Evolutionary conservation across 2,888 invertebrate species (phyloP).

Genomic region (Cotesia congregata): DNA sequence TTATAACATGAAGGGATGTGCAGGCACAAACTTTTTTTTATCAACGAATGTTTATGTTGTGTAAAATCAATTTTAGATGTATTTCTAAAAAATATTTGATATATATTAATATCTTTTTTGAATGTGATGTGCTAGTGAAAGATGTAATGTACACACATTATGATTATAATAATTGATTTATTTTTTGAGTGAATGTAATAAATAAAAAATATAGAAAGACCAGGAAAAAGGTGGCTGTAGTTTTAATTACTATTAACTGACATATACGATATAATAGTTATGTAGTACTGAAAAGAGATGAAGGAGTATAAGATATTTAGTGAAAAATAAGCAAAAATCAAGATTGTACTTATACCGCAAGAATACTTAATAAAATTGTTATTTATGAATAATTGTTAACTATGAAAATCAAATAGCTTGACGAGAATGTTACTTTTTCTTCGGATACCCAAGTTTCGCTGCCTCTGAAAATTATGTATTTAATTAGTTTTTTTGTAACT

Average conservation of each 20-base stretch:
- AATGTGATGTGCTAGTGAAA: background rate
- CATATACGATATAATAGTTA: no score
- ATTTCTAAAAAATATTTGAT: background rate
- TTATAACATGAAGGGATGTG: background rate
- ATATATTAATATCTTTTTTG: background rate
- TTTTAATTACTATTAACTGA: no score
- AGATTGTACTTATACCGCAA: no score
- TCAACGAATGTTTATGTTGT: background rate
- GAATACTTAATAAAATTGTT: no score
- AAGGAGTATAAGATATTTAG: no score
- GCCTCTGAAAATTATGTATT: slow-evolving; percentile 70
- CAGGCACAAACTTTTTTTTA: background rate
- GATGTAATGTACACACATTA: background rate
- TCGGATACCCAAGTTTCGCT: slow-evolving; percentile 74
- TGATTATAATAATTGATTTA: no score
- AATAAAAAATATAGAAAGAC: no score
- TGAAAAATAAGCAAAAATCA: no score
- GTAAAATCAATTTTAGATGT: background rate
- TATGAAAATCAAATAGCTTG: background rate
- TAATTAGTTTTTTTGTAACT: slow-evolving; percentile 10
- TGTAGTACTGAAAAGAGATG: no score
- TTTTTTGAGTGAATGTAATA: no score
- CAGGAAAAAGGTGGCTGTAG: no score
- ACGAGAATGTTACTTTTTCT: slow-evolving; percentile 54
- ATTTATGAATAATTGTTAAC: background rate